These are phyloP conservation scores for Achatina immaculata DNA, from an alignment of 1,140 invertebrate genomes.

Conservation along the genomic window DNA sequence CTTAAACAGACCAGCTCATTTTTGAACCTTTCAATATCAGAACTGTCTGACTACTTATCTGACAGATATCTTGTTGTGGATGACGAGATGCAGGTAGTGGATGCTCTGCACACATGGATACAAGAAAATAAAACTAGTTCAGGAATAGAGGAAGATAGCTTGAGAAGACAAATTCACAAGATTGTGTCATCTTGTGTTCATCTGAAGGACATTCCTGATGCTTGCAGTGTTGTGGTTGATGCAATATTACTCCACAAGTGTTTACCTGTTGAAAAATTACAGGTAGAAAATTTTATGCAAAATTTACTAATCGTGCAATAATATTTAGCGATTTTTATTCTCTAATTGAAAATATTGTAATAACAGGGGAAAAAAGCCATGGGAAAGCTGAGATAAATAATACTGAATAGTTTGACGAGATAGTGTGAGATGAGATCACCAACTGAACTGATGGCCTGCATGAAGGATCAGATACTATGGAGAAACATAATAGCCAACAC, in stretches of 20 bases:
- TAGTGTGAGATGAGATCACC: too few species aligned
- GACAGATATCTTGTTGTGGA: conserved; percentile 33
- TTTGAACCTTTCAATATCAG: not conserved
- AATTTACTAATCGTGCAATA: not conserved
- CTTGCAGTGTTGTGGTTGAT: not conserved
- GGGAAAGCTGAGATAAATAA: too few species aligned
- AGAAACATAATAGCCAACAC: too few species aligned
- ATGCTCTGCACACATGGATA: not conserved
- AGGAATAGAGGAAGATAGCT: not conserved
- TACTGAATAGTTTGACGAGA: too few species aligned
- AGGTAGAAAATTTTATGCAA: not conserved
- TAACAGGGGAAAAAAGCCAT: too few species aligned
- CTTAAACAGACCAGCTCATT: not conserved
- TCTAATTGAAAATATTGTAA: too few species aligned
- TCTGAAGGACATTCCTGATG: not conserved
- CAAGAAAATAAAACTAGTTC: not conserved
- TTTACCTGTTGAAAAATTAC: not conserved
- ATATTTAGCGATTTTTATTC: too few species aligned
- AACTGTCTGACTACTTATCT: conserved; percentile 21
- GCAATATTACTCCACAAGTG: not conserved
- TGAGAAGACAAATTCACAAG: not conserved
- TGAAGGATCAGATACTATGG: too few species aligned
- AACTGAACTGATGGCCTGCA: too few species aligned
- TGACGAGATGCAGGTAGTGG: not conserved
- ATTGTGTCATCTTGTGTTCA: not conserved